These are phyloP conservation scores for Corythornis leucogaster DNA, from an alignment of 2,797 vertebrate genomes.

Conservation along the genomic window DNA sequence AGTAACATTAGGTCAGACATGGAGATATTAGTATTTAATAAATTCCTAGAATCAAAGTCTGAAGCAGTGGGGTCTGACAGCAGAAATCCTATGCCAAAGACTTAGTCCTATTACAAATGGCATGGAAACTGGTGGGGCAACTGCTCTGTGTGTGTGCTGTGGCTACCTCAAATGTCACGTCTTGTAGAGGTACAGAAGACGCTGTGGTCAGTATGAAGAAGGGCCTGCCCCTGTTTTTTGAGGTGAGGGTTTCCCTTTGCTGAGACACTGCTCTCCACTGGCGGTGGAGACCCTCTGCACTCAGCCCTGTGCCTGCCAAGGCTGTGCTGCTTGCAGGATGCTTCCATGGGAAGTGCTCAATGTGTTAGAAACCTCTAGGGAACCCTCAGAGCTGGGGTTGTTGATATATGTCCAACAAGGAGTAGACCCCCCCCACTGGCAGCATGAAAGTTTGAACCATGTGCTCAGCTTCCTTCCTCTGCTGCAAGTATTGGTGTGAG, in stretches of 20 bases:
- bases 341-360: slow-evolving; percentile 9
- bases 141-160: background rate
- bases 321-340: background rate
- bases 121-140: background rate
- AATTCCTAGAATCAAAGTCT: background rate
- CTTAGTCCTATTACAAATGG: background rate
- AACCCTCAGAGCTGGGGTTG: background rate
- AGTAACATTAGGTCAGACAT: background rate
- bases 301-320: background rate
- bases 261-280: background rate
- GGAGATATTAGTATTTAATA: background rate
- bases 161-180: background rate
- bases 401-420: background rate
- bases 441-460: background rate
- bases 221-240: accelerated
- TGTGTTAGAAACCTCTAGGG: background rate
- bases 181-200: background rate
- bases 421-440: background rate
- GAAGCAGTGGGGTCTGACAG: background rate
- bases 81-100: background rate
- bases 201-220: accelerated
- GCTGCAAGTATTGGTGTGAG: background rate
- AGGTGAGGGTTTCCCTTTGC: background rate
- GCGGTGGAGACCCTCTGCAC: background rate
- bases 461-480: slow-evolving; percentile 50